These are phyloP conservation scores for Phaenicophaeus curvirostris DNA, from an alignment of 2,797 vertebrate genomes.

Conservation along the genomic window DNA sequence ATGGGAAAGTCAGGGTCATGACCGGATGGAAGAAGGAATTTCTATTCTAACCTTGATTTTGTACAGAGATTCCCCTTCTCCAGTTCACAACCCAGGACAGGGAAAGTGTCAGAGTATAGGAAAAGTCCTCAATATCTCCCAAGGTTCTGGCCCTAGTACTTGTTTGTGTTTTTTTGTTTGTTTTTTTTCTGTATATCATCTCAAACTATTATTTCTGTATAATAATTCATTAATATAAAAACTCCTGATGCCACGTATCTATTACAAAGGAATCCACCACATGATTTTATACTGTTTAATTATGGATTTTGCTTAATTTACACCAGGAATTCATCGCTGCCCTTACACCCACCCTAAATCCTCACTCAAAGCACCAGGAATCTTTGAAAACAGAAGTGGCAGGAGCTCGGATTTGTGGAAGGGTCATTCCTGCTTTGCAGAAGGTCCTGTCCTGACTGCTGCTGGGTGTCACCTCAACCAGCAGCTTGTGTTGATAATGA, in stretches of 20 bases:
- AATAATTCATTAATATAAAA: not conserved
- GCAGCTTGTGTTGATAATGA: not conserved
- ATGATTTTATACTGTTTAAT: not conserved
- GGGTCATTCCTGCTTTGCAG: not conserved
- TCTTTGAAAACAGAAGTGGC: not conserved
- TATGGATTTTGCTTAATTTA: not conserved
- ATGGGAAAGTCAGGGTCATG: not conserved
- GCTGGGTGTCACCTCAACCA: not conserved
- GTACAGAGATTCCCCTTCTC: not conserved
- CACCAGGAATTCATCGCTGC: not conserved
- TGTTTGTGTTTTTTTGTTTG: no score
- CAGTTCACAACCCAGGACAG: not conserved
- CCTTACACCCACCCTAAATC: not conserved
- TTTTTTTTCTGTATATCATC: not conserved
- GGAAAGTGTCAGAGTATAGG: not conserved
- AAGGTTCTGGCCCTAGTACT: not conserved
- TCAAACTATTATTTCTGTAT: not conserved
- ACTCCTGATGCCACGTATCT: not conserved
- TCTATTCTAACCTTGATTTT: not conserved
- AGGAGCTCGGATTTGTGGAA: not conserved
- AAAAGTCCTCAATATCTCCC: not conserved
- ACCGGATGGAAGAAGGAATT: not conserved
- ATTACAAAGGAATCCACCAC: not conserved
- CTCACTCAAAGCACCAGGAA: not conserved
- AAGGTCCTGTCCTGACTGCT: not conserved